Evolutionary conservation across 2,888 invertebrate genomes (phyloP).

Genomic region (Trypoxylon attenuatum): DNA sequence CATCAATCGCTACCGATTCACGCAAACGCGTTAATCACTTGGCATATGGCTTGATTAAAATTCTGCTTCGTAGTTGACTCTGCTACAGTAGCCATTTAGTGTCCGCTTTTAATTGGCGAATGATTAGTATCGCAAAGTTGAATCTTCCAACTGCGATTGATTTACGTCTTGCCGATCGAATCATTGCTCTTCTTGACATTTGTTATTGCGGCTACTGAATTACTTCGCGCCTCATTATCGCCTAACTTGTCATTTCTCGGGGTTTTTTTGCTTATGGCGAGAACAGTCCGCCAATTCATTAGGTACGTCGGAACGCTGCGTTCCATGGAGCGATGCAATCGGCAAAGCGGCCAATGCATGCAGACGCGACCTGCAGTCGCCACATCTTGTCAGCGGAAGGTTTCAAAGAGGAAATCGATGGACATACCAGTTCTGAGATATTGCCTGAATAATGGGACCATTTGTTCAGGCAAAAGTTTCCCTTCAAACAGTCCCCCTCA

Average conservation of each 20-base stretch:
- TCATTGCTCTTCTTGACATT: not conserved
- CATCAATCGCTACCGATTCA: too few species aligned
- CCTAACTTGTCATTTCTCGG: constrained; percentile 18
- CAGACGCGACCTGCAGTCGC: constrained; percentile 25
- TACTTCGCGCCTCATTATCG: constrained; percentile 29
- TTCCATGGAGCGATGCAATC: constrained; percentile 35
- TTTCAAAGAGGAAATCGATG: constrained; percentile 16
- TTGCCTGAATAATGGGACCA: constrained; percentile 1
- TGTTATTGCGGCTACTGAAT: constrained; percentile 11
- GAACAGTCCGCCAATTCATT: constrained; percentile 47
- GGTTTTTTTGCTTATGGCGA: constrained; percentile 11
- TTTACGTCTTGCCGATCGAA: not conserved
- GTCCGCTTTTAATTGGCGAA: too few species aligned
- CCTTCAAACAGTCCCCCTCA: not conserved
- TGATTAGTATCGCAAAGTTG: too few species aligned
- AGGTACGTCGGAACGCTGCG: not conserved
- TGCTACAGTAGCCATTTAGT: too few species aligned
- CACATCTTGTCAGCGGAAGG: constrained; percentile 7
- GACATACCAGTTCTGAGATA: constrained; percentile 2
- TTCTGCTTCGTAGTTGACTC: too few species aligned
- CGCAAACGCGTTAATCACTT: too few species aligned
- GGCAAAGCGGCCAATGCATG: constrained; percentile 21
- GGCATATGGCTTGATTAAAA: too few species aligned
- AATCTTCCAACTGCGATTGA: too few species aligned
- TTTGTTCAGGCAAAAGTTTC: not conserved